Conservation (phyloP, 2,113 vertebrate species). For the Callocephalon fimbriatum region DNA sequence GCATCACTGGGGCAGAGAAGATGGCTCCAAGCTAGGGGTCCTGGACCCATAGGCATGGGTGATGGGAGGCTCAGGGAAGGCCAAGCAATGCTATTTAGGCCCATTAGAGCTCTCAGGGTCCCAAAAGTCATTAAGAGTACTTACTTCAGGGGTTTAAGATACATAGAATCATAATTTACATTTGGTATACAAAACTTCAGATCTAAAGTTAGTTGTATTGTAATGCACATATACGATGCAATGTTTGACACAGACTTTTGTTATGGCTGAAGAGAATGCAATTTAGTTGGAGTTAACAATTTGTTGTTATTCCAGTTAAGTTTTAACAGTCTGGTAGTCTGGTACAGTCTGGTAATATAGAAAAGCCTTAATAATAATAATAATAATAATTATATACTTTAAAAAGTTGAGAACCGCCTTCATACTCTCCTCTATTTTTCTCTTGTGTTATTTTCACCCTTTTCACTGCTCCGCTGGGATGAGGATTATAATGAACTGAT, state of each 20-base stretch:
- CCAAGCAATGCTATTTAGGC: not conserved
- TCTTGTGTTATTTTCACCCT: not conserved
- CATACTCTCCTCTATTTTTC: not conserved
- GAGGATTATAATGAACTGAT: not conserved
- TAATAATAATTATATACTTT: not conserved
- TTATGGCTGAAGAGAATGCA: not conserved
- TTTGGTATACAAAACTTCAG: not conserved
- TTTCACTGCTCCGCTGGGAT: not conserved
- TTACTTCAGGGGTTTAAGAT: not conserved
- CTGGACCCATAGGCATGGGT: rapidly evolving
- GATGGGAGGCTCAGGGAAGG: rapidly evolving
- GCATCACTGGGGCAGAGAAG: rapidly evolving
- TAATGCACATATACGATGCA: not conserved
- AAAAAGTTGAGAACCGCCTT: not conserved
- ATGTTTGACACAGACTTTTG: not conserved
- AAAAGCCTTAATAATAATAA: not conserved
- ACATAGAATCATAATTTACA: not conserved
- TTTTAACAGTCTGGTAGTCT: not conserved
- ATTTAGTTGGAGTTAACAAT: not conserved
- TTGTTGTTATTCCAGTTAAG: not conserved
- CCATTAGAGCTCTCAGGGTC: not conserved
- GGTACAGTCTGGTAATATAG: not conserved
- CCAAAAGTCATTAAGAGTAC: not conserved
- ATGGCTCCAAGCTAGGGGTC: not conserved
- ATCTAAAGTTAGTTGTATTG: not conserved